A percentile compares a stretch with the other conserved stretches of the same genome.
Evolutionary conservation across 2,113 vertebrate species (phyloP).

Genomic region (Phodopus roborovskii): DNA sequence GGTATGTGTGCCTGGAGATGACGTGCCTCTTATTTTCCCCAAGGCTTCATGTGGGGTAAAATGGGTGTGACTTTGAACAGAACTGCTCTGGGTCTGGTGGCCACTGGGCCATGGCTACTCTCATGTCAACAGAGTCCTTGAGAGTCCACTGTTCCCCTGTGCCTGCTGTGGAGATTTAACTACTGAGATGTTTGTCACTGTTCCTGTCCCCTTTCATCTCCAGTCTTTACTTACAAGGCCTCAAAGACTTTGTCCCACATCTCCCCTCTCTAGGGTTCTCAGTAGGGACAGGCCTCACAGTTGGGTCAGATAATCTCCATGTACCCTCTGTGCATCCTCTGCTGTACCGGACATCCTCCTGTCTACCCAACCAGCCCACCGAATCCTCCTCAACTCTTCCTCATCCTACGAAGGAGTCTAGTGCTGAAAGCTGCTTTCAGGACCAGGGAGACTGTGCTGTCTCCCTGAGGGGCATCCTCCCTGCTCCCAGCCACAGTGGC

Average conservation of each 20-base stretch:
- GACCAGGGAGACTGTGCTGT: background rate
- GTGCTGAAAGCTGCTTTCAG: background rate
- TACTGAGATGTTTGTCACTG: background rate
- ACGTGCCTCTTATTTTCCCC: background rate
- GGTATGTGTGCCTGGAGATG: background rate
- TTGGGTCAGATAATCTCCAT: background rate
- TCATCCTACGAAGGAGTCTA: background rate
- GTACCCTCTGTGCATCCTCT: background rate
- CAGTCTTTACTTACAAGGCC: background rate
- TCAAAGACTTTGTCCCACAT: background rate
- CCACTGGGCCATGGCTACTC: background rate
- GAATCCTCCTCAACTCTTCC: background rate
- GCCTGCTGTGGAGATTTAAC: background rate
- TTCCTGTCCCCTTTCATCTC: background rate
- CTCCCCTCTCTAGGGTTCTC: background rate
- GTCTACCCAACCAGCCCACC: background rate
- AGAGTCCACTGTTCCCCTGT: background rate
- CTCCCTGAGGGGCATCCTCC: background rate
- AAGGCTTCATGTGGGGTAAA: background rate
- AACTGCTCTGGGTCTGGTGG: too few relatives aligned
- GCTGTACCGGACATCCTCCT: background rate
- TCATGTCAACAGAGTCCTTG: background rate
- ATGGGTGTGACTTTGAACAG: background rate
- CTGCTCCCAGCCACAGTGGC: background rate
- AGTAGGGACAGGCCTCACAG: background rate